These are phyloP conservation scores for Uloborus plumipes DNA, from an alignment of 2,888 invertebrate species.

Conservation along the genomic window DNA sequence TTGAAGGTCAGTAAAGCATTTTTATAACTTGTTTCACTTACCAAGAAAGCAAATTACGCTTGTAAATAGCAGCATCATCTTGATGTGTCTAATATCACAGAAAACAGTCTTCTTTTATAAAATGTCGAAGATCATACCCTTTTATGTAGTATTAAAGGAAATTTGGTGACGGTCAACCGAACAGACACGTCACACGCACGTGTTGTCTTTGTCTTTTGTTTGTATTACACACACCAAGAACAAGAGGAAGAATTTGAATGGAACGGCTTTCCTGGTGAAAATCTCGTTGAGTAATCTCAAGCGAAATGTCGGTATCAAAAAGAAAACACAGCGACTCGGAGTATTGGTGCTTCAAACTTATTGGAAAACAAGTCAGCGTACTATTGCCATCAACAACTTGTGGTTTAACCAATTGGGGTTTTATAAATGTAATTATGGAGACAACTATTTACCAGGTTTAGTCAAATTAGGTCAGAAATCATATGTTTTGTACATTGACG, in stretches of 20 bases:
- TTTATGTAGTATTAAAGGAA: slow-evolving; percentile 51
- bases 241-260: slow-evolving; percentile 28
- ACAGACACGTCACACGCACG: slow-evolving; percentile 41
- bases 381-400: no score
- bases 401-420: no score
- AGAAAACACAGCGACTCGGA: no score
- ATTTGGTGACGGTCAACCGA: slow-evolving; percentile 23
- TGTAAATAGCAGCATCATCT: slow-evolving; percentile 35
- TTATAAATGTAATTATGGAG: no score
- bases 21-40: slow-evolving; percentile 11
- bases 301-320: no score
- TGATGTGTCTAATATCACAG: slow-evolving; percentile 31
- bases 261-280: neutral
- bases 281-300: no score
- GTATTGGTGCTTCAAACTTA: no score
- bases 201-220: slow-evolving; percentile 41
- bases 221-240: slow-evolving; percentile 11
- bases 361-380: no score
- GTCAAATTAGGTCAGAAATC: no score
- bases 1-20: no score
- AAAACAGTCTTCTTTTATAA: slow-evolving; percentile 30
- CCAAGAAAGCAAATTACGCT: slow-evolving; percentile 31
- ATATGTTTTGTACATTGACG: no score
- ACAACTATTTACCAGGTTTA: no score
- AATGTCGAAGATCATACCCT: slow-evolving; percentile 22